phyloP scores from a whole-genome alignment of 2,888 invertebrate species.

The Lamellibrachia columna region DNA sequence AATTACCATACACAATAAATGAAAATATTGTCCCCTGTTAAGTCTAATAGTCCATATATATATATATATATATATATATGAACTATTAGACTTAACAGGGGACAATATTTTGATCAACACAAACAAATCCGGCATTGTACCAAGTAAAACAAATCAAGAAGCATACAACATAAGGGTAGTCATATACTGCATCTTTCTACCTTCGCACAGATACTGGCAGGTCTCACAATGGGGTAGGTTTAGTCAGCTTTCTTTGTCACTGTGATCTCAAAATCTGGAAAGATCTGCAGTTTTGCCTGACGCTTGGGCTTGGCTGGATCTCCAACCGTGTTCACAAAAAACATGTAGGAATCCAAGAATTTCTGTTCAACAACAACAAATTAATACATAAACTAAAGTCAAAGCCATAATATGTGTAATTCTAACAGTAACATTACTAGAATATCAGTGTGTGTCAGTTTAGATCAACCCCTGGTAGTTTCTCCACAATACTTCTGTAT shows the following conservation, averaged over 20 bases:
- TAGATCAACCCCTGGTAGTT: neutral
- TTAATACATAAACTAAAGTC: neutral
- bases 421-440: too few species aligned
- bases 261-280: slow-evolving; percentile 87
- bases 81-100: neutral
- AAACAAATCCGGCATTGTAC: neutral
- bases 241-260: slow-evolving; percentile 98
- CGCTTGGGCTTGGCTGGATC: slow-evolving; percentile 80
- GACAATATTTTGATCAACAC: neutral
- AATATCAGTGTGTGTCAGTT: too few species aligned
- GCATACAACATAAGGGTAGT: neutral
- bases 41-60: neutral
- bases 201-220: slow-evolving; percentile 98
- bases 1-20: too few species aligned
- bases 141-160: neutral
- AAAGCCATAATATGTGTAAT: neutral
- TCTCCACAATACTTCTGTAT: neutral
- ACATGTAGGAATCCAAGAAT: slow-evolving; percentile 68
- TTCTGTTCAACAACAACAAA: neutral
- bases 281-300: slow-evolving; percentile 79
- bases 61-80: too few species aligned
- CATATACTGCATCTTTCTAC: slow-evolving; percentile 54
- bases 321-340: slow-evolving; percentile 96
- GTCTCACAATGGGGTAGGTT: slow-evolving; percentile 94
- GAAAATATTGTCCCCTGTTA: neutral